phyloP scores from a whole-genome alignment of 2,888 invertebrate species.

The Ceriagrion tenellum region DNA sequence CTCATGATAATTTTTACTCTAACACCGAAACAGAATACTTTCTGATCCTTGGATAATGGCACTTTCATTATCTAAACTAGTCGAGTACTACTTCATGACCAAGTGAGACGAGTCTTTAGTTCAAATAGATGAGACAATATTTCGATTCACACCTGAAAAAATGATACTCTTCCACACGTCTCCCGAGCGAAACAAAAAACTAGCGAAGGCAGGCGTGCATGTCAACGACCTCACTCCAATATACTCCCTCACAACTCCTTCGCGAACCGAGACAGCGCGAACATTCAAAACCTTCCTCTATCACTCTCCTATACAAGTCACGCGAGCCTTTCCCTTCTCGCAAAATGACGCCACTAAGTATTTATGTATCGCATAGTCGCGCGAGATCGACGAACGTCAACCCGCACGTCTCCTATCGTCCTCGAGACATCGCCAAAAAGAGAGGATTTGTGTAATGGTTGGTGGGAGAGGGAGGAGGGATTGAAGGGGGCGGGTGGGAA shows the following conservation, averaged over 20 bases:
- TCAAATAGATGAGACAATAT: too few species aligned
- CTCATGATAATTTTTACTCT: too few species aligned
- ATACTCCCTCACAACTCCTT: neutral
- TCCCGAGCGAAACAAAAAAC: too few species aligned
- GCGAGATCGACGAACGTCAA: neutral
- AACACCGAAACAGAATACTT: too few species aligned
- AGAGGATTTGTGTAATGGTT: neutral
- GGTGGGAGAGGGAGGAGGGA: neutral
- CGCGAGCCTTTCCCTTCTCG: neutral
- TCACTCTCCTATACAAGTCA: neutral
- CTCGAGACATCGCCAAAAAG: neutral
- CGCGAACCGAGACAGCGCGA: neutral
- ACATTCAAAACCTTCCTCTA: neutral
- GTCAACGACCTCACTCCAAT: neutral
- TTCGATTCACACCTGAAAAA: too few species aligned
- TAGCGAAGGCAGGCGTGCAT: neutral
- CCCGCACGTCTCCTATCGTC: neutral
- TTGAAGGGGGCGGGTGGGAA: neutral
- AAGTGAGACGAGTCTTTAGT: too few species aligned
- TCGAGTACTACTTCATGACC: too few species aligned
- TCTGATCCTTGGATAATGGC: too few species aligned
- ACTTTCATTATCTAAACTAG: too few species aligned
- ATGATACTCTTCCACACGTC: too few species aligned
- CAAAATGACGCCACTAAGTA: neutral
- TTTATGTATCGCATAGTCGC: neutral